Conservation (phyloP, 1,140 invertebrate species). For the Oreohelix idahoensis region DNA sequence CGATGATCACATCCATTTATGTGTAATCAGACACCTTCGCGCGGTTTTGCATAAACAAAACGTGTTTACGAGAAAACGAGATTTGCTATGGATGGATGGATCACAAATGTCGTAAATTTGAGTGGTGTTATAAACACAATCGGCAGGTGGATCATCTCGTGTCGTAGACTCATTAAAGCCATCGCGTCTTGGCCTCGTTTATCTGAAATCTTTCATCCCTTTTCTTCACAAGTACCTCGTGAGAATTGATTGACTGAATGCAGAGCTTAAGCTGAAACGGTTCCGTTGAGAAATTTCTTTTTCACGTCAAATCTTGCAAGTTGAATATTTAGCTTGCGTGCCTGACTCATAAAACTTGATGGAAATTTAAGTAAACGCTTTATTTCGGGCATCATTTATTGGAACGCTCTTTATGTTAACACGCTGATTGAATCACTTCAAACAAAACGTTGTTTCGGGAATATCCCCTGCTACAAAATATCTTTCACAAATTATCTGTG, state of each 20-base stretch:
- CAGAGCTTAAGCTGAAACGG: neutral
- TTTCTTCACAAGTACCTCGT: neutral
- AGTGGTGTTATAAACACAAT: neutral
- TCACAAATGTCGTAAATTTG: neutral
- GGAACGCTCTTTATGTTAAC: neutral
- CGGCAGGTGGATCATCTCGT: neutral
- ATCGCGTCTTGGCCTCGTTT: neutral
- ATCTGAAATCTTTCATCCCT: neutral
- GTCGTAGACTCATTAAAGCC: neutral
- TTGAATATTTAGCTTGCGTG: neutral
- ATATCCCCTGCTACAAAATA: too few relatives aligned
- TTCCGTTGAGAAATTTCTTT: neutral
- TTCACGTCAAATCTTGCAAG: neutral
- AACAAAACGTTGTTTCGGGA: neutral
- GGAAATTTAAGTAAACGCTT: neutral
- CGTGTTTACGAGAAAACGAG: neutral
- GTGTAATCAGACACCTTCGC: neutral
- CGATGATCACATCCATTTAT: neutral
- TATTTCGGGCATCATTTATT: neutral
- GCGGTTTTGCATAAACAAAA: neutral
- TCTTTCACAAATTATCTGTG: too few relatives aligned
- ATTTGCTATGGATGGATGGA: neutral
- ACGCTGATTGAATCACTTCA: neutral
- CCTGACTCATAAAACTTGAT: neutral
- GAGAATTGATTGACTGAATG: neutral